Percentiles rank a stretch among this genome's conserved stretches.
phyloP scores from a whole-genome alignment of 2,797 vertebrate genomes.

The Picus viridis region DNA sequence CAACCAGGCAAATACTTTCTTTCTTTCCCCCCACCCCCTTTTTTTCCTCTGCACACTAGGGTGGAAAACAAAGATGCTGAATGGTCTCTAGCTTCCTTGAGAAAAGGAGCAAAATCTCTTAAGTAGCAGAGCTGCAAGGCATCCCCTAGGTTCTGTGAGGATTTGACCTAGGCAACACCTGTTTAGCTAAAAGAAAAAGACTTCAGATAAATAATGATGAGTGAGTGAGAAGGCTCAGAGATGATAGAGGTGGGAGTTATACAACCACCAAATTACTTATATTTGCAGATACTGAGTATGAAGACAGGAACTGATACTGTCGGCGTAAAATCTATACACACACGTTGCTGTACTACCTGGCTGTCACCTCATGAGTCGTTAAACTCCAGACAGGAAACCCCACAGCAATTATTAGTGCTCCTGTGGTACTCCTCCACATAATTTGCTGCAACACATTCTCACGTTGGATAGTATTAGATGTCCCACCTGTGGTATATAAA shows the following conservation, averaged over 20 bases:
- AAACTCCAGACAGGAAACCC: slow-evolving; percentile 24
- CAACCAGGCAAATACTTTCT: background rate
- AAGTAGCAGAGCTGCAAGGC: background rate
- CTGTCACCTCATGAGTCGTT: background rate
- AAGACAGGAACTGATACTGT: background rate
- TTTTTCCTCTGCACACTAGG: too few relatives aligned
- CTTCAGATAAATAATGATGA: background rate
- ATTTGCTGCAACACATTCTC: background rate
- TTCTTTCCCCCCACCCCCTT: too few relatives aligned
- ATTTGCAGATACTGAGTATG: background rate
- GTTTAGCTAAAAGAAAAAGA: background rate
- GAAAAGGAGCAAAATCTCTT: background rate
- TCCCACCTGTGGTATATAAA: background rate
- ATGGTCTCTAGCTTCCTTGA: background rate
- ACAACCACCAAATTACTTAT: background rate
- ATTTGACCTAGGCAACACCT: background rate
- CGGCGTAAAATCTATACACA: background rate
- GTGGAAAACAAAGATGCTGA: background rate
- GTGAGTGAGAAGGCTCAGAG: background rate
- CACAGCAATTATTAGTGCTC: background rate
- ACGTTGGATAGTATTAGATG: background rate
- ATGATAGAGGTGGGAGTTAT: background rate
- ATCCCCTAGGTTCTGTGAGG: background rate
- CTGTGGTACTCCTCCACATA: background rate
- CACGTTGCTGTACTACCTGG: fast-evolving